These are phyloP conservation scores for Trichomycterus rosablanca DNA, from an alignment of 2,113 vertebrate species.

Conservation along the genomic window DNA sequence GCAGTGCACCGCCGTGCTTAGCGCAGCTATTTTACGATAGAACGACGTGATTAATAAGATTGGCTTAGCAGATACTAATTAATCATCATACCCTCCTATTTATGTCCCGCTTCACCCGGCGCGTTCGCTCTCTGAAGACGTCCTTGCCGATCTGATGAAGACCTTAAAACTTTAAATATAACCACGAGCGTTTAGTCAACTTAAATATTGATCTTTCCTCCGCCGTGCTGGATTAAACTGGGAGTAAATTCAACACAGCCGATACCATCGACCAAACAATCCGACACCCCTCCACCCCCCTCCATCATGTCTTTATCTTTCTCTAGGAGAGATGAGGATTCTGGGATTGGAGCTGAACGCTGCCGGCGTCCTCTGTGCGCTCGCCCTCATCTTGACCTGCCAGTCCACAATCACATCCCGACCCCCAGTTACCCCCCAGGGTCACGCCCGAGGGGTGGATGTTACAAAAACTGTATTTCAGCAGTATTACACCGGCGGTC, in stretches of 20 bases:
- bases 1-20: slow-evolving; percentile 18
- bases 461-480: slow-evolving; percentile 43
- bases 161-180: background rate
- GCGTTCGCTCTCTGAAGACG: background rate
- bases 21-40: background rate
- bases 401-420: slow-evolving; percentile 25
- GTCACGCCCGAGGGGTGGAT: slow-evolving; percentile 26
- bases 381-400: slow-evolving; percentile 29
- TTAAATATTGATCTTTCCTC: background rate
- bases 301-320: background rate
- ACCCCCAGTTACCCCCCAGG: slow-evolving; percentile 24
- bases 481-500: slow-evolving; percentile 36
- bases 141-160: no score
- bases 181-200: background rate
- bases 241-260: slow-evolving; percentile 6
- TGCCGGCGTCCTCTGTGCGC: slow-evolving; percentile 28
- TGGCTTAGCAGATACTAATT: slow-evolving; percentile 5
- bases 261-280: background rate
- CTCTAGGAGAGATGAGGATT: background rate
- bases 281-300: background rate
- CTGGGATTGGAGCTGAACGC: slow-evolving; percentile 21
- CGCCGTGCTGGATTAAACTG: background rate
- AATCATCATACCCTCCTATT: slow-evolving; percentile 24
- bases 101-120: background rate
- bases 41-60: slow-evolving; percentile 7